Evolutionary conservation across 2,797 vertebrate genomes (phyloP), one percentile per base, ranked within the genome.

Genomic region (Emys orbicularis): DNA sequence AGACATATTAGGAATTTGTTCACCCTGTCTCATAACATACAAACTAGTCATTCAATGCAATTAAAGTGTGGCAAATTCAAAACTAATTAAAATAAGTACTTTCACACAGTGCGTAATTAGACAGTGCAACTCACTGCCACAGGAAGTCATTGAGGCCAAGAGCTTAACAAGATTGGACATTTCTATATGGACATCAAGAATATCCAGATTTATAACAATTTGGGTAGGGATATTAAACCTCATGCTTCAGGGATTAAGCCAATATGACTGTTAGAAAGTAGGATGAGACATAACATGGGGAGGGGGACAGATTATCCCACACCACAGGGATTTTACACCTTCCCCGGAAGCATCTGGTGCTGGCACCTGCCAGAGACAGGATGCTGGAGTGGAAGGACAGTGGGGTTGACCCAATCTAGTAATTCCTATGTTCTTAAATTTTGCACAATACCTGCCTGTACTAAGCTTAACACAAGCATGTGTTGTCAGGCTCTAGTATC

Each of bases 271-370:
- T 41, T 77, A 53, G 27, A 3, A 10, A 77, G 13, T 49, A 68
- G 50, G 12, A 9, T 53, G 29, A 77, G 56, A 15, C 5, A 25
- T 57, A 37, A 56, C 27, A 4, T 77, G 25, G 44, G 7, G 53
- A 54, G 41, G 9, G 1, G 2, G 2, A 47, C 44, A 77, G 25
- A 16, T 77, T 49, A 77, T 47, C 27, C 27, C 74, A 77, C 27
- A 49, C 13, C 25, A 56, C 29, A 8, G 44, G 21, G 9, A 9
- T 82, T 90, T 77, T 27, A 77, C 81, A 52, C 16, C 16, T 49
- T 68, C 68, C 50, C 31, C 31, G 1, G 2, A 72, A n/a, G 8
- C 12, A 16, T 12, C 3, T 52, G 21, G 29, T n/a, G 0, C 27
- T 89, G 31, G 53, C 6, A 27, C 21, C 11, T 34, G 29, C 18